Percentiles rank a stretch among this genome's conserved stretches.
Evolutionary conservation across 2,888 invertebrate species (phyloP).

Genomic region (Heliconius aoede): DNA sequence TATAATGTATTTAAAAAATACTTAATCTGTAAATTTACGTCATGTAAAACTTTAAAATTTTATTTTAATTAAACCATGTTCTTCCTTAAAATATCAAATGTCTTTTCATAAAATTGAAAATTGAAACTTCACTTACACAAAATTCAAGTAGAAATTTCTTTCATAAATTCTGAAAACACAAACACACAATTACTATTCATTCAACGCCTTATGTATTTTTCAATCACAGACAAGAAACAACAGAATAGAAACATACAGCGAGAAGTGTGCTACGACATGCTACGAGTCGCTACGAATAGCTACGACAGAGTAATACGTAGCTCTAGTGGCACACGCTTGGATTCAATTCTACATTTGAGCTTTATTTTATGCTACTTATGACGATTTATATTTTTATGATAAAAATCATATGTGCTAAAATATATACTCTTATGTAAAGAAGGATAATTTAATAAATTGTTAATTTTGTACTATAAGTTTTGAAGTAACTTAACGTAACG

Average conservation of each 20-base stretch:
- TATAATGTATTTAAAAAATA: too few species aligned
- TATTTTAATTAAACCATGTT: too few species aligned
- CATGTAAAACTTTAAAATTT: too few species aligned
- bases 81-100: neutral
- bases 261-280: slow-evolving; percentile 3
- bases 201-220: slow-evolving; percentile 11
- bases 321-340: neutral
- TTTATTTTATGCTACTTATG: neutral
- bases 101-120: neutral
- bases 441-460: too few species aligned
- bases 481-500: too few species aligned
- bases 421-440: neutral
- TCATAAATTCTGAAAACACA: neutral
- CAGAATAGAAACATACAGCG: slow-evolving; percentile 1
- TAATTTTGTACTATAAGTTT: too few species aligned
- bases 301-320: slow-evolving; percentile 6
- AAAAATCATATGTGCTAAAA: neutral
- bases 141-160: neutral
- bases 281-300: slow-evolving; percentile 11
- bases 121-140: too few species aligned
- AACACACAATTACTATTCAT: slow-evolving; percentile 1
- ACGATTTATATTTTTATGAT: neutral
- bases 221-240: neutral
- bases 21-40: too few species aligned
- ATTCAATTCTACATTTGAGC: neutral